Percentiles rank a stretch among this genome's conserved stretches.
These are phyloP conservation scores for Bothrops alternatus DNA, from an alignment of 2,797 vertebrate species.

Conservation along the genomic window DNA sequence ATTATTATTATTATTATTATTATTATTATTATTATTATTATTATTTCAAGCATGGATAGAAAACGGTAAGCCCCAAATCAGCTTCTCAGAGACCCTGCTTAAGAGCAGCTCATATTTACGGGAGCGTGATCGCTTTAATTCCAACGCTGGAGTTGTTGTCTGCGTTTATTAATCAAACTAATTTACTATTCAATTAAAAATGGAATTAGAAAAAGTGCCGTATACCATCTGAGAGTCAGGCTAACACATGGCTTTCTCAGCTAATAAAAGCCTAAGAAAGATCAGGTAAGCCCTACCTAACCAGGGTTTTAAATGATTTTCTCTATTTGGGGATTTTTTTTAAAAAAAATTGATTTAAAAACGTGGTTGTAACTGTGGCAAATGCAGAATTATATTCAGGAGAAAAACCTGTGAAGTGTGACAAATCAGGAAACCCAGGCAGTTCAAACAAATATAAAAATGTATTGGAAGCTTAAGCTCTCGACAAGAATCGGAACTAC, in stretches of 20 bases:
- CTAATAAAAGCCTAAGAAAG: conserved; percentile 31
- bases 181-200: conserved; percentile 63
- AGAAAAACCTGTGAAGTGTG: background rate
- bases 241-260: background rate
- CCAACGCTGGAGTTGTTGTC: conserved; percentile 2
- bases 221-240: conserved; percentile 25
- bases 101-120: conserved; percentile 34
- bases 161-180: conserved; percentile 56
- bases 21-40: background rate
- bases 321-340: conserved; percentile 38
- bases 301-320: background rate
- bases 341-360: conserved; percentile 12
- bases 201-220: conserved; percentile 45
- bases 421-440: background rate
- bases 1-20: background rate
- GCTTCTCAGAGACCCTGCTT: conserved; percentile 5
- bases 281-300: conserved; percentile 27
- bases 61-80: background rate
- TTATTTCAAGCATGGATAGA: background rate
- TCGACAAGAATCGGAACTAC: background rate
- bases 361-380: background rate
- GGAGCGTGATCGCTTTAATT: conserved; percentile 28
- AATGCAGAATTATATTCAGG: background rate
- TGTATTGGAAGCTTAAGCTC: background rate
- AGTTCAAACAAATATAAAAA: background rate